These are phyloP conservation scores for Hemaris fuciformis DNA, from an alignment of 2,888 invertebrate species.

Conservation along the genomic window DNA sequence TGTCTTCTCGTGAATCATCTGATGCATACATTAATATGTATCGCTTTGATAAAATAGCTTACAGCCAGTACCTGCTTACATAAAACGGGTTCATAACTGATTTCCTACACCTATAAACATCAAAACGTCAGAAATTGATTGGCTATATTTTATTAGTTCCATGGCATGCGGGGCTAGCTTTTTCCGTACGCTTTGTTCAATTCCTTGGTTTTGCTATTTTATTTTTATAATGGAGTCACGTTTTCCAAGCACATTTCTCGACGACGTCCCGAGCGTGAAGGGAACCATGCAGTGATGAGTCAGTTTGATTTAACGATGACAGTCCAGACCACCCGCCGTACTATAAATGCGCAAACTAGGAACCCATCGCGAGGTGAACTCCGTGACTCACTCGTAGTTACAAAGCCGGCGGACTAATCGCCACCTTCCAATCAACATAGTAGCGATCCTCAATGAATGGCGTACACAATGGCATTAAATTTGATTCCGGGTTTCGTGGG, in stretches of 20 bases:
- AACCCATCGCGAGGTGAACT: neutral
- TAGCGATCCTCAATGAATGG: conserved; percentile 4
- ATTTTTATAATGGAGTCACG: conserved; percentile 8
- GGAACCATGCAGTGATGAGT: neutral
- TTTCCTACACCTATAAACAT: neutral
- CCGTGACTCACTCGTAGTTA: neutral
- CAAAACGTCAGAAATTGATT: neutral
- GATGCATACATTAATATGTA: neutral
- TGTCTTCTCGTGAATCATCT: neutral
- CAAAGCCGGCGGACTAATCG: neutral
- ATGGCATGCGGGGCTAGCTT: neutral
- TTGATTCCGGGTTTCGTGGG: neutral
- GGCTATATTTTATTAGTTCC: conserved; percentile 4
- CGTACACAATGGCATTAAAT: neutral
- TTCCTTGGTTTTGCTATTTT: neutral
- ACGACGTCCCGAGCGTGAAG: conserved; percentile 5
- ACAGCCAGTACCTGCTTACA: neutral
- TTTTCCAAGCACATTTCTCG: conserved; percentile 8
- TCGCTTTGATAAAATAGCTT: neutral
- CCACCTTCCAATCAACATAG: conserved; percentile 1
- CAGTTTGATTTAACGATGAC: neutral
- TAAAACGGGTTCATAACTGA: neutral
- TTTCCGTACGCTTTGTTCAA: neutral
- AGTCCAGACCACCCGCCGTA: neutral
- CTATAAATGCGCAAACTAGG: too few species aligned